Evolutionary conservation across 2,888 invertebrate genomes (phyloP).

Genomic region (Nymphalis polychloros): DNA sequence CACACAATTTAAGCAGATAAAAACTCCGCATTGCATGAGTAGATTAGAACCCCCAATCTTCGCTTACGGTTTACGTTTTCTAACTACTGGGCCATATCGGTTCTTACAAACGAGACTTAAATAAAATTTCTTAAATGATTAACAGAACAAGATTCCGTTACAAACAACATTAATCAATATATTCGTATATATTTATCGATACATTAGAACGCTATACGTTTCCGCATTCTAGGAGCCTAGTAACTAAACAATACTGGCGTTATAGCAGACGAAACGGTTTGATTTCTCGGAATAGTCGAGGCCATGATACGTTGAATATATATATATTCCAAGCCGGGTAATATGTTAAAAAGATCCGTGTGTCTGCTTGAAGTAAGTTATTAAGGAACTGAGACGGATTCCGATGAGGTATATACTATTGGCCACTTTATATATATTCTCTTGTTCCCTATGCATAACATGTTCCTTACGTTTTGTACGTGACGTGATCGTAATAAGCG

Average conservation of each 20-base stretch:
- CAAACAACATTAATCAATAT: constrained; percentile 34
- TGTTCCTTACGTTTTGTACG: not conserved
- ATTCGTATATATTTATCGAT: constrained; percentile 24
- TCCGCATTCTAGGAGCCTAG: constrained; percentile 34
- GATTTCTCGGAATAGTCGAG: constrained; percentile 33
- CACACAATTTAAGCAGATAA: no score
- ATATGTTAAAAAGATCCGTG: constrained; percentile 14
- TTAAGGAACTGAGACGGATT: constrained; percentile 7
- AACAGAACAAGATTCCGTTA: constrained; percentile 25
- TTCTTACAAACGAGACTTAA: not conserved
- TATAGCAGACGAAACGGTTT: constrained; percentile 23
- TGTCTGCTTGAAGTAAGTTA: constrained; percentile 4
- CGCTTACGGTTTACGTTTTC: no score
- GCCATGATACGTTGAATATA: constrained; percentile 16
- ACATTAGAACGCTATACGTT: constrained; percentile 34
- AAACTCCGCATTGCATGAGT: no score
- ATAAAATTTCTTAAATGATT: constrained; percentile 5
- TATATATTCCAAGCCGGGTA: constrained; percentile 19
- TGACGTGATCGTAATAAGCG: not conserved
- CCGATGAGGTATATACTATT: not conserved
- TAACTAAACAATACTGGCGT: constrained; percentile 32
- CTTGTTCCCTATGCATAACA: not conserved
- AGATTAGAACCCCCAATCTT: no score
- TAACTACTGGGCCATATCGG: no score
- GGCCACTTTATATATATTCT: not conserved